phyloP scores from a whole-genome alignment of 2,888 invertebrate genomes.

The Sisyra terminalis region DNA sequence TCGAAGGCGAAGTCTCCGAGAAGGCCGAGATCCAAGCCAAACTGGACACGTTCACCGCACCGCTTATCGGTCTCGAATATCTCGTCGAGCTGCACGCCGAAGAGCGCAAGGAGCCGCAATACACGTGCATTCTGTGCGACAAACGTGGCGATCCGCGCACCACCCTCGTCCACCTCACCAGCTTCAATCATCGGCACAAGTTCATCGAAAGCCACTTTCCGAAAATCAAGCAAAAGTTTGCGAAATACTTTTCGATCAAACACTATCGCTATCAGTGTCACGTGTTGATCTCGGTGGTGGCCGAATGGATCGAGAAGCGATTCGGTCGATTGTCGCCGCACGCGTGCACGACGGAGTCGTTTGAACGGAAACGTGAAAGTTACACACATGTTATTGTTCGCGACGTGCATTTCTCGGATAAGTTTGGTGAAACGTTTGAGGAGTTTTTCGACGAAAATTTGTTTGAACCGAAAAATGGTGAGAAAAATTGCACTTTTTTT shows the following conservation, averaged over 20 bases:
- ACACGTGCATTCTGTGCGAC: conserved; percentile 61
- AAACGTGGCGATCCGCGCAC: conserved; percentile 66
- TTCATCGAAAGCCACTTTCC: conserved; percentile 51
- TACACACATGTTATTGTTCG: conserved; percentile 47
- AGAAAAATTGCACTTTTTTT: not conserved
- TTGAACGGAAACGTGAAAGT: conserved; percentile 41
- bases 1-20: conserved; percentile 40
- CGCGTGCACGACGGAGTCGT: conserved; percentile 49
- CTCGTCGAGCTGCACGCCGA: conserved; percentile 53
- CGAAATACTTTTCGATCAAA: conserved; percentile 40
- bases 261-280: conserved; percentile 36
- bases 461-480: conserved; percentile 14
- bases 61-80: conserved; percentile 60
- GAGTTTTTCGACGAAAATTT: conserved; percentile 29
- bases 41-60: conserved; percentile 35
- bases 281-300: conserved; percentile 32
- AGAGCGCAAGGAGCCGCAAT: conserved; percentile 48
- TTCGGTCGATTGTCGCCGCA: conserved; percentile 52
- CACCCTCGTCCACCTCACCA: conserved; percentile 61
- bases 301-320: conserved; percentile 55
- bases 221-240: conserved; percentile 38
- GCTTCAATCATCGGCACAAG: conserved; percentile 57
- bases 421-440: conserved; percentile 34
- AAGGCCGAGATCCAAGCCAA: conserved; percentile 31
- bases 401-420: conserved; percentile 48